A percentile compares a stretch with the other conserved stretches of the same genome.
Conservation (phyloP, 1,140 invertebrate genomes). For the Geopemphigus sp. region DNA sequence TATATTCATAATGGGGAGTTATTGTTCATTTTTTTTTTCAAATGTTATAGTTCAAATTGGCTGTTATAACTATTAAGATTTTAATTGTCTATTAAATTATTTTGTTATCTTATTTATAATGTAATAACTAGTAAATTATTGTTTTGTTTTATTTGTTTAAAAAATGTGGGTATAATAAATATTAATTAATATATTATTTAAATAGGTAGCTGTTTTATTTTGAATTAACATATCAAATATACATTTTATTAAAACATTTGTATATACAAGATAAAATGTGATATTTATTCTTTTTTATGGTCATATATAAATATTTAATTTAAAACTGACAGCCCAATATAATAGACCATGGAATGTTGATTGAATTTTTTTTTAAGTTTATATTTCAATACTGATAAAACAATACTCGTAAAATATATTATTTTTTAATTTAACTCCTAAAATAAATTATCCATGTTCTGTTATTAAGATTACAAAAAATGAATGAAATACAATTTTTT, state of each 20-base stretch:
- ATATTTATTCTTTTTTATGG: too few species aligned
- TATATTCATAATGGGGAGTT: background rate
- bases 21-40: slow-evolving; percentile 10
- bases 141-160: slow-evolving; percentile 32
- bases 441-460: too few species aligned
- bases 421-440: too few species aligned
- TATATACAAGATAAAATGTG: too few species aligned
- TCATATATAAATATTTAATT: background rate
- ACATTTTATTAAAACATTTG: background rate
- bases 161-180: slow-evolving; percentile 29
- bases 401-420: too few species aligned
- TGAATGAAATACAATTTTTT: too few species aligned
- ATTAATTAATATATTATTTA: slow-evolving; percentile 14
- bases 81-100: slow-evolving; percentile 39
- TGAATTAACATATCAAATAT: background rate
- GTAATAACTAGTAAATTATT: slow-evolving; percentile 30
- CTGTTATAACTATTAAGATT: slow-evolving; percentile 46
- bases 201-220: background rate
- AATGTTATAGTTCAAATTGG: slow-evolving; percentile 42
- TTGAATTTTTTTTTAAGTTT: too few species aligned
- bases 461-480: too few species aligned
- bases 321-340: background rate
- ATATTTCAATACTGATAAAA: too few species aligned
- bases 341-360: too few species aligned
- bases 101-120: slow-evolving; percentile 43